A percentile compares a stretch with the other conserved stretches of the same genome.
Conservation (phyloP, 1,140 invertebrate genomes). For the Heliconius hewitsoni region DNA sequence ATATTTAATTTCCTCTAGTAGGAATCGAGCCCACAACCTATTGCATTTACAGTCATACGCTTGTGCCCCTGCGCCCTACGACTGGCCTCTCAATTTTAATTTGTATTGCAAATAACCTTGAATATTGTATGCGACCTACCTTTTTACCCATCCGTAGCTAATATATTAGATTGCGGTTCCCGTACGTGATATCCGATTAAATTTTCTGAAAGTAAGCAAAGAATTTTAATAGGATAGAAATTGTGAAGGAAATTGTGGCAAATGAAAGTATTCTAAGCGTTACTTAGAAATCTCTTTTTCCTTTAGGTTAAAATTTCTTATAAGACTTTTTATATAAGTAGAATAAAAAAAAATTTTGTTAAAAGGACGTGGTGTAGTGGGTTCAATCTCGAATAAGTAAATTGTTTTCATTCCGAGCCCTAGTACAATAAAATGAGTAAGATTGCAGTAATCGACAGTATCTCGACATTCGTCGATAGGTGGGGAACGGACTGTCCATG, state of each 20-base stretch:
- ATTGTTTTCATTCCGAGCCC: no score
- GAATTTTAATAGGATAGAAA: slow-evolving; percentile 69
- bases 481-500: no score
- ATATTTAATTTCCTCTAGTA: no score
- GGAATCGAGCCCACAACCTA: no score
- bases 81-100: not conserved
- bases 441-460: no score
- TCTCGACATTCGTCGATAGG: no score
- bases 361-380: no score
- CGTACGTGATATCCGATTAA: slow-evolving; percentile 54
- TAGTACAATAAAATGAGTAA: no score
- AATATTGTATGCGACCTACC: not conserved
- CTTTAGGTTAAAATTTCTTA: not conserved
- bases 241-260: slow-evolving; percentile 49
- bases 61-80: no score
- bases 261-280: slow-evolving; percentile 57
- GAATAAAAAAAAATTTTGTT: no score
- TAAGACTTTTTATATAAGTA: not conserved
- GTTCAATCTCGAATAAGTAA: no score
- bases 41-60: no score
- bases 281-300: not conserved
- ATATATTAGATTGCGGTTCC: slow-evolving; percentile 44
- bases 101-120: slow-evolving; percentile 3
- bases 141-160: slow-evolving; percentile 15
- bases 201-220: slow-evolving; percentile 58